A percentile compares a stretch with the other conserved stretches of the same genome.
Conservation (phyloP, 1,140 invertebrate species). For the Metaphire vulgaris region DNA sequence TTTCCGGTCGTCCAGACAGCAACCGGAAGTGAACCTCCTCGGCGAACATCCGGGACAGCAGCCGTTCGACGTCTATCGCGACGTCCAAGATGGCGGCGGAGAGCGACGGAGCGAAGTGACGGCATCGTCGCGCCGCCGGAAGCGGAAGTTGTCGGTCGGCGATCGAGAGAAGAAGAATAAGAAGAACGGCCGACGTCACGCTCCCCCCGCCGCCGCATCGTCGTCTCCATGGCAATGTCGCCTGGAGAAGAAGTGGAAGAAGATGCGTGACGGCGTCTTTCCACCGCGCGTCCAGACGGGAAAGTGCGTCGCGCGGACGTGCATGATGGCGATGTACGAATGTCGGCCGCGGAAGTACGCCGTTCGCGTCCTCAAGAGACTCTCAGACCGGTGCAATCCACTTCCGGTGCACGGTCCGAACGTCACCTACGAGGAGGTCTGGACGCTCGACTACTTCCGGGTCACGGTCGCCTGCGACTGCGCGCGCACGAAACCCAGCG, state of each 20-base stretch:
- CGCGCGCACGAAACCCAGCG: background rate
- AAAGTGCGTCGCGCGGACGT: conserved; percentile 16
- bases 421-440: conserved; percentile 16
- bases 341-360: conserved; percentile 25
- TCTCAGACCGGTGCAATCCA: conserved; percentile 19
- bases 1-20: background rate
- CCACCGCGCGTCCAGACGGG: conserved; percentile 25
- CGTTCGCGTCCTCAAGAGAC: conserved; percentile 14
- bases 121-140: background rate
- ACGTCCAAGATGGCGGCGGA: background rate
- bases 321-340: conserved; percentile 24
- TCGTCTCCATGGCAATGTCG: conserved; percentile 22
- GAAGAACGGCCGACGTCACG: background rate
- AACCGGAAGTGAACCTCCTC: background rate
- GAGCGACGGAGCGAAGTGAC: background rate
- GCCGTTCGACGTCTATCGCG: background rate
- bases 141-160: too few species aligned
- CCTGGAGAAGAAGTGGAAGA: conserved; percentile 21
- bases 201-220: background rate
- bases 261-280: conserved; percentile 23
- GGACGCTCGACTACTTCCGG: conserved; percentile 15
- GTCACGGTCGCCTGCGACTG: conserved; percentile 26
- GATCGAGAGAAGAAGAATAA: too few species aligned
- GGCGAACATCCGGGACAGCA: background rate
- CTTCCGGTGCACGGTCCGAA: conserved; percentile 14